These are phyloP conservation scores for Pseudobourletiella spinata DNA, from an alignment of 1,140 invertebrate genomes.

Conservation along the genomic window DNA sequence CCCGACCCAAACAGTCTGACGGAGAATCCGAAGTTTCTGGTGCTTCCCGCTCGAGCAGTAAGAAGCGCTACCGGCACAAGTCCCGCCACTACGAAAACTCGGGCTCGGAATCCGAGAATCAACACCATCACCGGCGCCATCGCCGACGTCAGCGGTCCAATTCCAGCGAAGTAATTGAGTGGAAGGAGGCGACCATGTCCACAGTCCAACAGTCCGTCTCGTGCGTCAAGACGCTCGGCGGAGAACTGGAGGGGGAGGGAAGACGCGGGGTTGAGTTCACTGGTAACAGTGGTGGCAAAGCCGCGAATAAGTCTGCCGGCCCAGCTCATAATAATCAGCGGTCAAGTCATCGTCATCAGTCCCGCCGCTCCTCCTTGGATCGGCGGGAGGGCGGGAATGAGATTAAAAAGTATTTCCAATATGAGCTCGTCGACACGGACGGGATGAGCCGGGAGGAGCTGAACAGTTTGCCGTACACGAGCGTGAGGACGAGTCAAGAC, in stretches of 20 bases:
- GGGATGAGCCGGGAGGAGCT: conserved; percentile 61
- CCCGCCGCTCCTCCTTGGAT: conserved; percentile 26
- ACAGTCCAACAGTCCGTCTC: background rate
- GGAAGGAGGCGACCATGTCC: conserved; percentile 39
- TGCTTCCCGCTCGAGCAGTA: conserved; percentile 61
- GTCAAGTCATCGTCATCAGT: background rate
- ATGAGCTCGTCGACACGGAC: conserved; percentile 75
- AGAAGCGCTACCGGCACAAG: conserved; percentile 51
- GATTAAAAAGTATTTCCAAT: conserved; percentile 69
- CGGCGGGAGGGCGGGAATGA: conserved; percentile 58
- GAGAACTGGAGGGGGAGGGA: conserved; percentile 19
- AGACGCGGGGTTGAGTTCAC: too few species aligned
- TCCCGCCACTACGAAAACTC: conserved; percentile 40
- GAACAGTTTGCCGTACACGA: background rate
- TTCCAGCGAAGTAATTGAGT: conserved; percentile 49
- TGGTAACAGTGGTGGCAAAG: background rate
- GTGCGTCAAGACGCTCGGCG: conserved; percentile 33
- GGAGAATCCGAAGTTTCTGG: conserved; percentile 79
- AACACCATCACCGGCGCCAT: conserved; percentile 37
- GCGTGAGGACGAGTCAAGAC: background rate
- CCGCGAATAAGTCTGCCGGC: background rate
- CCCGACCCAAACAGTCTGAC: conserved; percentile 68
- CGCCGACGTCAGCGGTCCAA: conserved; percentile 42
- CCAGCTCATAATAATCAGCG: too few species aligned
- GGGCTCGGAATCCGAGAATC: conserved; percentile 48